Conservation (phyloP, 2,113 vertebrate genomes). For the Carettochelys insculpta region DNA sequence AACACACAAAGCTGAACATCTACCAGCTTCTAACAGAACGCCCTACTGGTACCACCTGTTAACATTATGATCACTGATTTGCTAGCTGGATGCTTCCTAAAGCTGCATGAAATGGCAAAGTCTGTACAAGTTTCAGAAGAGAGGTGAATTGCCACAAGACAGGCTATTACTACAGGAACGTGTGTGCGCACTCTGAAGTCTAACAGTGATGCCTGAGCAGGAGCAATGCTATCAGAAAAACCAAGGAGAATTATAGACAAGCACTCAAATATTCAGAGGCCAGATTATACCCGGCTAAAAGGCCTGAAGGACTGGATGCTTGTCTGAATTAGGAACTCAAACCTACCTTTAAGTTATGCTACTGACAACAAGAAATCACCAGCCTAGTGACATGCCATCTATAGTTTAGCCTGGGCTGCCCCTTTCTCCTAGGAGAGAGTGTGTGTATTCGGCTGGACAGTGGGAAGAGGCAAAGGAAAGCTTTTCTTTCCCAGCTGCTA, state of each 20-base stretch:
- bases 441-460: too few species aligned
- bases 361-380: conserved; percentile 59
- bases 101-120: neutral
- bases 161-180: too few species aligned
- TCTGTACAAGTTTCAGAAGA: neutral
- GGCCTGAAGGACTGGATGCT: conserved; percentile 45
- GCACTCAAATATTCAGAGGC: neutral
- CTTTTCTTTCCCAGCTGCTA: too few species aligned
- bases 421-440: too few species aligned
- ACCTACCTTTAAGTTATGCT: conserved; percentile 55
- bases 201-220: conserved; percentile 2
- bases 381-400: too few species aligned
- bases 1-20: too few species aligned
- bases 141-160: conserved; percentile 12
- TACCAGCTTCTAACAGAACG: too few species aligned
- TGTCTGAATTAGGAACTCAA: conserved; percentile 17
- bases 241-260: neutral
- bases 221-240: neutral
- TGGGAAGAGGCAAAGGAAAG: too few species aligned
- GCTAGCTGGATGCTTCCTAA: neutral
- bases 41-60: too few species aligned
- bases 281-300: conserved; percentile 22
- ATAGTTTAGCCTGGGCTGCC: neutral
- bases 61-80: neutral
- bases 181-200: too few species aligned